Evolutionary conservation across 1,140 invertebrate genomes (phyloP).

Genomic region (Phocides pigmalion): DNA sequence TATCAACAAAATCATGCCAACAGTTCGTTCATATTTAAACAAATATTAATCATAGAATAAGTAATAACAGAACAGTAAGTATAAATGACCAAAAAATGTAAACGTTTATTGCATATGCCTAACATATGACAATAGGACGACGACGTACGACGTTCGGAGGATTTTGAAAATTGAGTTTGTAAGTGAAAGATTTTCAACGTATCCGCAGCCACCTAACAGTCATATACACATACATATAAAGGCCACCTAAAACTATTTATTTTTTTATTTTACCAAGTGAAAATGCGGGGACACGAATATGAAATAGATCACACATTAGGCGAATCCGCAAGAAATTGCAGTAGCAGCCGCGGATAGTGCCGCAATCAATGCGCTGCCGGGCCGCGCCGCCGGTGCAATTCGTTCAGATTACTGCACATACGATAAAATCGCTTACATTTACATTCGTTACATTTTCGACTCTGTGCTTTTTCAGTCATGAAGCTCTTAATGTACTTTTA

Average conservation of each 20-base stretch:
- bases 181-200: no score
- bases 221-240: no score
- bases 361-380: conserved; percentile 1
- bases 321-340: conserved; percentile 7
- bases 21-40: background rate
- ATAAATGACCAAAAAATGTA: background rate
- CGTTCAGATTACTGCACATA: conserved; percentile 27
- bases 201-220: no score
- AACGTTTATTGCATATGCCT: background rate
- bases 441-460: conserved; percentile 23
- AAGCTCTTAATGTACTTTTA: conserved; percentile 29
- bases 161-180: no score
- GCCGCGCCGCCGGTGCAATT: conserved; percentile 8
- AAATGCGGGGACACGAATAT: background rate
- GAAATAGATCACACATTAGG: conserved; percentile 9
- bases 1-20: background rate
- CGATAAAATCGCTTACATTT: conserved; percentile 34
- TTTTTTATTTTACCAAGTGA: conserved; percentile 1
- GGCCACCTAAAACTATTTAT: no score
- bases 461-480: conserved; percentile 25
- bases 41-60: background rate
- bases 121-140: no score
- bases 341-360: background rate
- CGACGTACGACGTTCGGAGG: no score
- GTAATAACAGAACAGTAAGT: background rate